Conservation (phyloP, 1,140 invertebrate species). For the Periplaneta americana region DNA sequence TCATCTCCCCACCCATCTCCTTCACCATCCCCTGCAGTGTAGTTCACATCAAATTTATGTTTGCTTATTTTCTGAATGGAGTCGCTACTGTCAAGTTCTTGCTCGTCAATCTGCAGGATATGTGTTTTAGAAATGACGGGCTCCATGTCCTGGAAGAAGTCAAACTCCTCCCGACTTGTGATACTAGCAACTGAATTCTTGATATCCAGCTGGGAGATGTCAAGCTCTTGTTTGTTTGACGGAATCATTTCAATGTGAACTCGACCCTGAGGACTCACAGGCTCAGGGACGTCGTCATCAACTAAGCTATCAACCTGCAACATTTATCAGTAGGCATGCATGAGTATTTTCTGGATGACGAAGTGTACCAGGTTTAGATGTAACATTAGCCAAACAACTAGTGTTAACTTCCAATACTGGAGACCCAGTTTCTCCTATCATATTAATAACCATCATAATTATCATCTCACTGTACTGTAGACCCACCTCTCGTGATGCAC, state of each 20-base stretch:
- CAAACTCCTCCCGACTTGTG: conserved; percentile 50
- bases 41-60: neutral
- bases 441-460: no score
- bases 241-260: conserved; percentile 35
- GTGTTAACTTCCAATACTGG: no score
- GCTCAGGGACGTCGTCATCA: neutral
- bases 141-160: conserved; percentile 81
- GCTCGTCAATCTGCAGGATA: conserved; percentile 31
- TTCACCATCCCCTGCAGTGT: neutral
- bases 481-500: no score
- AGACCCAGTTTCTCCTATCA: no score
- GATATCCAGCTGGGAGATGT: conserved; percentile 67
- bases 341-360: no score
- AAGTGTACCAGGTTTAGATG: no score
- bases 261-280: neutral
- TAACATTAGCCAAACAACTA: no score
- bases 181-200: conserved; percentile 54
- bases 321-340: no score
- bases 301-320: neutral
- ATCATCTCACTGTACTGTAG: no score
- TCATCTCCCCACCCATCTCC: conserved; percentile 15
- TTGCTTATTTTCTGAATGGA: neutral
- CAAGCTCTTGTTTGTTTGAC: conserved; percentile 41
- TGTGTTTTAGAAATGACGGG: conserved; percentile 65
- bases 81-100: neutral